phyloP scores from a whole-genome alignment of 2,113 vertebrate species.

The Menura novaehollandiae region DNA sequence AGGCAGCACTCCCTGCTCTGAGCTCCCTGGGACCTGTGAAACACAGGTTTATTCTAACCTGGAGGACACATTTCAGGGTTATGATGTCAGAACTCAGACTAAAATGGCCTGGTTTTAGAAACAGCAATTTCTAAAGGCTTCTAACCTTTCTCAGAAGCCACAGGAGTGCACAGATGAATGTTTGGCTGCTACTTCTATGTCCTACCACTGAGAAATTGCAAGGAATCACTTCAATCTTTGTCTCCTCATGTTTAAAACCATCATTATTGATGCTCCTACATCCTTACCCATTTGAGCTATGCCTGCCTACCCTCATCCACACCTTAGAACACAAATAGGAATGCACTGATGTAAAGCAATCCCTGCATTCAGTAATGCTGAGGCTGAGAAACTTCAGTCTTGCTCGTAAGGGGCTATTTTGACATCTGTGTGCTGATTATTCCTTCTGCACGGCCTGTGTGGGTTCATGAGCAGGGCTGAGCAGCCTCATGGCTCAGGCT shows the following conservation, averaged over 20 bases:
- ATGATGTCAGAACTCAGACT: background rate
- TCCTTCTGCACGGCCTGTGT: background rate
- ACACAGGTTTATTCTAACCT: background rate
- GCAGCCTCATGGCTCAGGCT: background rate
- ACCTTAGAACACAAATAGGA: background rate
- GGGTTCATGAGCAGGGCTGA: background rate
- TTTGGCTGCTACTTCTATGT: background rate
- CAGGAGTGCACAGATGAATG: background rate
- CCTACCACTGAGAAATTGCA: background rate
- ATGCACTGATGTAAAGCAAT: background rate
- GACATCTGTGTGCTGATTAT: background rate
- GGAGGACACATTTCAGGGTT: background rate
- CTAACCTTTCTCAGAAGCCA: background rate
- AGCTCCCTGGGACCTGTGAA: no score
- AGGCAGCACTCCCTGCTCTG: no score
- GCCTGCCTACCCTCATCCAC: background rate
- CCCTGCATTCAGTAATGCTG: background rate
- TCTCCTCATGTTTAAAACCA: background rate
- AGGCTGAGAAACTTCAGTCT: background rate
- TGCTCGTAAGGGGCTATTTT: background rate
- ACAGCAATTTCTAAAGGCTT: no score
- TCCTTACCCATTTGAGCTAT: fast-evolving
- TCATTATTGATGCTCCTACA: background rate
- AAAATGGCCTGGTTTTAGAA: background rate
- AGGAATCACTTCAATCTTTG: background rate